A percentile compares a stretch with the other conserved stretches of the same genome.
Evolutionary conservation across 2,888 invertebrate genomes (phyloP).

Genomic region (Pterostichus madidus): DNA sequence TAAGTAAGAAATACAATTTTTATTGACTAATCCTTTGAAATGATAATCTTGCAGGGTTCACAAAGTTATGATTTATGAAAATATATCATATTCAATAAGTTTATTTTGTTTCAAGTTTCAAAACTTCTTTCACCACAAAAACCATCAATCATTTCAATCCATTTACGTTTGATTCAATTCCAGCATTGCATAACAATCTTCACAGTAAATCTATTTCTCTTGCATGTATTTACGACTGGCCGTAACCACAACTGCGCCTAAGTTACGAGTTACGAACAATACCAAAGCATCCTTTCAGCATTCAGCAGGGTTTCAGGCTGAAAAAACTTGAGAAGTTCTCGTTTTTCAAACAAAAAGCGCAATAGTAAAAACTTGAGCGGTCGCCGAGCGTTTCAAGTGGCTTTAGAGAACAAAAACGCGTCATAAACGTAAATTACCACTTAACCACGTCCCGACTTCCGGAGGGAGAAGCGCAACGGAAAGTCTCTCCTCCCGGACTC

Average conservation of each 20-base stretch:
- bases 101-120: no score
- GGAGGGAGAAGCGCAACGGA: not conserved
- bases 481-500: not conserved
- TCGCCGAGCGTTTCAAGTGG: not conserved
- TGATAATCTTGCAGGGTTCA: no score
- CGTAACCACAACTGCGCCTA: not conserved
- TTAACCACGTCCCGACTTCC: conserved; percentile 36
- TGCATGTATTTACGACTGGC: no score
- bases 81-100: no score
- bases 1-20: no score
- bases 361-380: conserved; percentile 22
- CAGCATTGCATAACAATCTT: no score
- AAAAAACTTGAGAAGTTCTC: conserved; percentile 12
- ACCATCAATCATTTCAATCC: no score
- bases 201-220: no score
- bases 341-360: conserved; percentile 20
- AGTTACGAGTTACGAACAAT: not conserved
- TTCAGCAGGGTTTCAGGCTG: conserved; percentile 1
- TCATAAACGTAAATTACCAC: conserved; percentile 48
- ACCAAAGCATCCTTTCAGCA: not conserved
- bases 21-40: no score
- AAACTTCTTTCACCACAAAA: no score
- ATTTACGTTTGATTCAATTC: no score
- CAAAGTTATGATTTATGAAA: no score
- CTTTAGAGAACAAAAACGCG: conserved; percentile 33